Evolutionary conservation across 2,888 invertebrate genomes (phyloP), one percentile per base, ranked within the genome.

Genomic region (Thymelicus acteon): DNA sequence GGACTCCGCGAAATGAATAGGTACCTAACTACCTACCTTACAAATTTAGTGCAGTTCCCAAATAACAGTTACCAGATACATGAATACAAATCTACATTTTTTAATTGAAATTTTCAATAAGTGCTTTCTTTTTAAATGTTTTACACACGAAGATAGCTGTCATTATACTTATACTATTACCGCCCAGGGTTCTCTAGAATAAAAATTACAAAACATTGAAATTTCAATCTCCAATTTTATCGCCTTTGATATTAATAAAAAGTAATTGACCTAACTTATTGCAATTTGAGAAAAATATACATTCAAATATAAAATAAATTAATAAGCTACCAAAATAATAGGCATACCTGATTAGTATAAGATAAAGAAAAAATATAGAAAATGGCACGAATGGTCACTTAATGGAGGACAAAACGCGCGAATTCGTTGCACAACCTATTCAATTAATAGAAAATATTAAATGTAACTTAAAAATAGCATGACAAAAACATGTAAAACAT

Each of bases 341-440:
- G 39, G 19, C 57, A 58, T 19, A 54, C 54, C 12, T 54, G 12
- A 54, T 61, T 61, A 19, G 6, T 60, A 60, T 6, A 54, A 47
- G 73, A 72, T 73, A 72, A 63, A 72, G 71, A 72, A 72, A 63
- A 72, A 72, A 72, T 72, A 68, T 73, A 76, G 77, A 79, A 80
- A 77, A 82, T 83, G 82, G 81, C 82, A 83, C 82, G 79, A 78
- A n/a, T 49, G 52, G 19, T 60, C 39, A 52, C 39, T 49, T 57
- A 63, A 49, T 49, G 47, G 76, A 74, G 74, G 75, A 74, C 69
- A 73, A 76, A 64, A 75, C 70, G 72, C 76, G 74, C 75, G 65
- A 77, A 75, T 82, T 86, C 82, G 87, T 84, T 85, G 85, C 89
- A 90, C 89, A 90, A 90, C 89, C 87, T 84, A 85, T 75, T 73